Conservation (phyloP, 2,113 vertebrate genomes). For the Lagopus muta region DNA sequence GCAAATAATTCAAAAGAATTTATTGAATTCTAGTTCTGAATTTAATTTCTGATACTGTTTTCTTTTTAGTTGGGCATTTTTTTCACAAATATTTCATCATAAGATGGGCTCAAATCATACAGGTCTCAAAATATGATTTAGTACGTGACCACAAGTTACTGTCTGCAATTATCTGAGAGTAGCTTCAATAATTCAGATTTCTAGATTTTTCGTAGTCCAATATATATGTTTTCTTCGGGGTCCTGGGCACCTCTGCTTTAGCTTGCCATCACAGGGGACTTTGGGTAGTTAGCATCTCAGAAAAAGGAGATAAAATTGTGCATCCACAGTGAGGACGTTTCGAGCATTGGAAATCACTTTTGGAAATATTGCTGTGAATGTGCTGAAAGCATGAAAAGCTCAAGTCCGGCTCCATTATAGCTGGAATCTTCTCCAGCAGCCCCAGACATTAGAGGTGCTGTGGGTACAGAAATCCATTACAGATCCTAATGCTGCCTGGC, state of each 20-base stretch:
- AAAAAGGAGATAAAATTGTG: not conserved
- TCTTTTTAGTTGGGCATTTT: not conserved
- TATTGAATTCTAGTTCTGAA: not conserved
- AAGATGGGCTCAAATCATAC: not conserved
- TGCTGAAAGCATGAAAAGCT: not conserved
- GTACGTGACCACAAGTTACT: not conserved
- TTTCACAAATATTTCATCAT: not conserved
- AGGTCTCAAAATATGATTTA: not conserved
- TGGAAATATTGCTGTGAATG: not conserved
- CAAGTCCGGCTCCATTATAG: not conserved
- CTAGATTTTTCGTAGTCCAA: not conserved
- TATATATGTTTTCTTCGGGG: not conserved
- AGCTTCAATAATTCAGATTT: not conserved
- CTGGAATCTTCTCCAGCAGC: not conserved
- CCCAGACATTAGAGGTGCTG: not conserved
- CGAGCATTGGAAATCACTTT: not conserved
- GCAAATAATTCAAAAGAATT: not conserved
- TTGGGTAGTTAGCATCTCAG: not conserved
- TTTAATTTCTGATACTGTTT: not conserved
- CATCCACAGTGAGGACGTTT: not conserved
- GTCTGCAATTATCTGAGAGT: not conserved
- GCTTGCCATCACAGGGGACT: not conserved
- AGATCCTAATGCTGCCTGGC: not conserved
- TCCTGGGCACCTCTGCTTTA: not conserved
- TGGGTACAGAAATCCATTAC: not conserved